Percentiles rank a stretch among this genome's conserved stretches.
These are phyloP conservation scores for Trissolcus japonicus DNA, from an alignment of 2,888 invertebrate genomes.

Conservation along the genomic window DNA sequence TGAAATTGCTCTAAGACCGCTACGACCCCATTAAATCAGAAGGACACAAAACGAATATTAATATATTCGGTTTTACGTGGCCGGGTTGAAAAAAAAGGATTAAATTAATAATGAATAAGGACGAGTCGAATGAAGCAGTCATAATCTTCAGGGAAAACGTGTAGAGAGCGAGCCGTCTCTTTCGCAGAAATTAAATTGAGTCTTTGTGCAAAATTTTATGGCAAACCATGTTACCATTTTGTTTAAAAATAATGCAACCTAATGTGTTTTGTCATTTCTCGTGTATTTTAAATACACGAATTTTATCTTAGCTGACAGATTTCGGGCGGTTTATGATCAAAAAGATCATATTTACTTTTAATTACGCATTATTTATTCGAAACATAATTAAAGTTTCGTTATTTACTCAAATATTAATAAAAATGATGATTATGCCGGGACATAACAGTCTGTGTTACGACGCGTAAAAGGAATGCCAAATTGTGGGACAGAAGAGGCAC, in stretches of 20 bases:
- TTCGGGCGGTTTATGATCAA: too few relatives aligned
- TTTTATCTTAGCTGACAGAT: too few relatives aligned
- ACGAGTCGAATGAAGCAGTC: neutral
- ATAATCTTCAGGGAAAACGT: slow-evolving; percentile 13
- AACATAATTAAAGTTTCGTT: slow-evolving; percentile 8
- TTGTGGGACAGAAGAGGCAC: slow-evolving; percentile 28
- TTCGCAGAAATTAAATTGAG: slow-evolving; percentile 13
- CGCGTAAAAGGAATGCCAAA: slow-evolving; percentile 35
- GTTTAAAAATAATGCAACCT: too few relatives aligned
- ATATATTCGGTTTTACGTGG: slow-evolving; percentile 1
- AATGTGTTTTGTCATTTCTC: too few relatives aligned
- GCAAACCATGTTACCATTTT: too few relatives aligned
- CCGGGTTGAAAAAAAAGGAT: neutral
- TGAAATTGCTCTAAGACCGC: too few relatives aligned
- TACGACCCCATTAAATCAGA: too few relatives aligned
- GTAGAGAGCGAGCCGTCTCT: slow-evolving; percentile 6
- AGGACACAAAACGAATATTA: neutral
- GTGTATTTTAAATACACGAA: too few relatives aligned
- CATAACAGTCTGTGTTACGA: slow-evolving; percentile 22
- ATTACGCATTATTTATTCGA: too few relatives aligned
- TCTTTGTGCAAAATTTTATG: neutral
- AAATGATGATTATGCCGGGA: too few relatives aligned
- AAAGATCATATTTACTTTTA: too few relatives aligned
- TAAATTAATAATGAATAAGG: slow-evolving; percentile 12
- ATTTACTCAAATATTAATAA: too few relatives aligned